These are phyloP conservation scores for Chalcosyrphus nemorum DNA, from an alignment of 2,888 invertebrate genomes.

Conservation along the genomic window DNA sequence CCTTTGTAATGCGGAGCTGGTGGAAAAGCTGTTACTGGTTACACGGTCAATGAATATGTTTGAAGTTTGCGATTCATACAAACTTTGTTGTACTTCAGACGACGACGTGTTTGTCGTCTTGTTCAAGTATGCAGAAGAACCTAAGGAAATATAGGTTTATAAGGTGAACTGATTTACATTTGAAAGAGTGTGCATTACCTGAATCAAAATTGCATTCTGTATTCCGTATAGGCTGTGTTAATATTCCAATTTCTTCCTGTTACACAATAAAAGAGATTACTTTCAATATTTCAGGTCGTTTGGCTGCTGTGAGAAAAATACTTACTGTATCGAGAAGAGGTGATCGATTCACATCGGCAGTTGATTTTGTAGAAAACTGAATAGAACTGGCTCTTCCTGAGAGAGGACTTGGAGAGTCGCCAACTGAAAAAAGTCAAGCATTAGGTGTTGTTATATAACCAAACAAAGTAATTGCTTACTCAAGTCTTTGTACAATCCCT, in stretches of 20 bases:
- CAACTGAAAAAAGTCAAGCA: not conserved
- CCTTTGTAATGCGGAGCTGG: conserved; percentile 2
- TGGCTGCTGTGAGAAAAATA: too few relatives aligned
- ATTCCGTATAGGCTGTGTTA: not conserved
- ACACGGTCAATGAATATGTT: conserved; percentile 2
- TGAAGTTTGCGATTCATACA: not conserved
- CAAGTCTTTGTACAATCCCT: conserved; percentile 20
- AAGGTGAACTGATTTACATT: not conserved
- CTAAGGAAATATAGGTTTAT: not conserved
- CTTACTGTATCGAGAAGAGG: not conserved
- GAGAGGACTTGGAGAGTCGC: not conserved
- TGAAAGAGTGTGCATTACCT: not conserved
- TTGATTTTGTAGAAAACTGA: not conserved
- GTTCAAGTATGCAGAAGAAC: not conserved
- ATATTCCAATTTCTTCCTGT: not conserved
- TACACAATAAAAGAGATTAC: not conserved
- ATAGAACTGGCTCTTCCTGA: not conserved
- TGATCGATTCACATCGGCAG: not conserved
- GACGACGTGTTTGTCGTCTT: too few relatives aligned
- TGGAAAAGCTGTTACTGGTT: conserved; percentile 17
- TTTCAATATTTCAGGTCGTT: too few relatives aligned
- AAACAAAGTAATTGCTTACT: too few relatives aligned
- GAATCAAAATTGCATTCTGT: not conserved
- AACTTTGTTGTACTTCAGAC: too few relatives aligned
- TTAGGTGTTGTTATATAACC: too few relatives aligned